phyloP scores from a whole-genome alignment of 92 coral and sea anemone species.

The Parazoanthus atlanticus region DNA sequence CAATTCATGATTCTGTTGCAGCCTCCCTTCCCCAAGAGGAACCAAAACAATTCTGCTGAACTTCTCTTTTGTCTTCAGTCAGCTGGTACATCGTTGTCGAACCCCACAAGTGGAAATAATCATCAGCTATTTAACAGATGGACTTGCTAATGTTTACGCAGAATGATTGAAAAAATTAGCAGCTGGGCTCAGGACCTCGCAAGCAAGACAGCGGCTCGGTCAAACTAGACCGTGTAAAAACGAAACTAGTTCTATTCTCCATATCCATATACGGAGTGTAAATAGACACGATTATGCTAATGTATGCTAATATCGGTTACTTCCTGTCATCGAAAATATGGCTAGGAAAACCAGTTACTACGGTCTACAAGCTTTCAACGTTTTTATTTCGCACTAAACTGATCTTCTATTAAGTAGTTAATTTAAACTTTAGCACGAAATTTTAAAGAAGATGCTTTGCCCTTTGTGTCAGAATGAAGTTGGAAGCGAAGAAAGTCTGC shows the following conservation, averaged over 20 bases:
- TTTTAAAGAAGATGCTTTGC: constrained; percentile 71
- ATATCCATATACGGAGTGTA: constrained; percentile 38
- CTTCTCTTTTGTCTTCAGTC: constrained; percentile 10
- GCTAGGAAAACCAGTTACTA: neutral
- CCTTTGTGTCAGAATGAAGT: constrained; percentile 82
- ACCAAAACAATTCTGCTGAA: neutral
- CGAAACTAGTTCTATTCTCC: constrained; percentile 19
- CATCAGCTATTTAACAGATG: neutral
- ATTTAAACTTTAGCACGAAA: neutral
- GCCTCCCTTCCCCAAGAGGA: constrained; percentile 18
- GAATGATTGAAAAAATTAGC: neutral
- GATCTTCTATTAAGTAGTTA: neutral
- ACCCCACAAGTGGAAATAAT: neutral
- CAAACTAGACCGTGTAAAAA: constrained; percentile 17
- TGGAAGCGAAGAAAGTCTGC: constrained; percentile 64
- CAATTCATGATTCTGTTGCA: neutral
- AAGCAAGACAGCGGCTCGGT: neutral
- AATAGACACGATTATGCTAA: constrained; percentile 20
- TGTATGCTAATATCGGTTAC: constrained; percentile 1
- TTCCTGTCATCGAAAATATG: constrained; percentile 21
- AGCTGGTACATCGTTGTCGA: constrained; percentile 11
- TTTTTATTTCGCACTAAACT: no score
- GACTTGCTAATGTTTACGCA: neutral
- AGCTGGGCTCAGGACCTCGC: no score
- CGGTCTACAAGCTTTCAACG: neutral